Evolutionary conservation across 1,140 invertebrate species (phyloP).

Genomic region (Pseudomyrmex pallidus): DNA sequence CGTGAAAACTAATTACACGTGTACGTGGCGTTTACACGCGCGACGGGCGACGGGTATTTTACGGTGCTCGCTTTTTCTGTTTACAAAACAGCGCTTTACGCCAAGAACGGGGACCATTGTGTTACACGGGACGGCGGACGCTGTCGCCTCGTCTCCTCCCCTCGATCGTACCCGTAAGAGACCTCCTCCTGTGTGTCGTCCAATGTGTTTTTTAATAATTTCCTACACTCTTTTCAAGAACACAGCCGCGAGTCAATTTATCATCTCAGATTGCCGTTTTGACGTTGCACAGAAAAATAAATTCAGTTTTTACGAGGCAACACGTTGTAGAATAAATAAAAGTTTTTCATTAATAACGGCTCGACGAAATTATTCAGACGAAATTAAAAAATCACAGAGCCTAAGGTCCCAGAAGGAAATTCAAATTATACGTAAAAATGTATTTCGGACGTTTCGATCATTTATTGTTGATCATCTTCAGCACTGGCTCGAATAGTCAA

Average conservation of each 20-base stretch:
- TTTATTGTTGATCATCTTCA: no score
- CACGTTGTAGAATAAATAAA: no score
- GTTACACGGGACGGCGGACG: slow-evolving; percentile 7
- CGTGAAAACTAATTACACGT: slow-evolving; percentile 63
- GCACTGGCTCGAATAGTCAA: no score
- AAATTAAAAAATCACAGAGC: no score
- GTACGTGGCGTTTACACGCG: slow-evolving; percentile 42
- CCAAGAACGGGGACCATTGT: slow-evolving; percentile 21
- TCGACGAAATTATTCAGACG: no score
- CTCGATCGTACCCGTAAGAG: slow-evolving; percentile 26
- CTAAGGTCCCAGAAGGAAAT: no score
- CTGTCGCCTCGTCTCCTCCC: not conserved
- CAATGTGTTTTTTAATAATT: slow-evolving; percentile 41
- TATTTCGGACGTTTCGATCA: no score
- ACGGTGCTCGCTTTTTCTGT: slow-evolving; percentile 47
- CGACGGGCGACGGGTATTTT: slow-evolving; percentile 38
- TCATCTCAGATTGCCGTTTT: no score
- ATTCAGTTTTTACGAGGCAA: not conserved
- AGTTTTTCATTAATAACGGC: no score
- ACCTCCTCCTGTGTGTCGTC: not conserved
- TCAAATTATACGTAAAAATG: no score
- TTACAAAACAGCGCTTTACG: slow-evolving; percentile 37
- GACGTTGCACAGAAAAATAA: not conserved
- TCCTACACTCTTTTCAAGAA: not conserved
- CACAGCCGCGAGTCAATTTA: not conserved